These are phyloP conservation scores for Melanaphis sacchari DNA, from an alignment of 1,140 invertebrate genomes.

Conservation along the genomic window DNA sequence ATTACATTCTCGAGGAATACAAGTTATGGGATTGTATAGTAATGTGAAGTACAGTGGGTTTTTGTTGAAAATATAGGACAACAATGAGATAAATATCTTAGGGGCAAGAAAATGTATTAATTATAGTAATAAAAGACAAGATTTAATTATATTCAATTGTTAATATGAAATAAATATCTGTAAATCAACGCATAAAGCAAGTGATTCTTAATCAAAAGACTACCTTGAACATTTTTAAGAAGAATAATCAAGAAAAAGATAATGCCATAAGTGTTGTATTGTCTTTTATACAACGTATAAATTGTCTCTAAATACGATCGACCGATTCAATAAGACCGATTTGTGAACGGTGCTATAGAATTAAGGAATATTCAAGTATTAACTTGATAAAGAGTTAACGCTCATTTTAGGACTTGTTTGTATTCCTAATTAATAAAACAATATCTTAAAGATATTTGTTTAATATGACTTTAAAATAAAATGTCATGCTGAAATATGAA, in stretches of 20 bases:
- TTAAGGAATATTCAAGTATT: neutral
- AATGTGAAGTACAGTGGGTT: neutral
- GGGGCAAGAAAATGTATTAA: neutral
- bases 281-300: neutral
- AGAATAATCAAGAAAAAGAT: too few species aligned
- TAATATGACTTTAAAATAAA: too few species aligned
- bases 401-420: neutral
- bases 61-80: neutral
- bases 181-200: neutral
- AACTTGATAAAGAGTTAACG: neutral
- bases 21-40: too few species aligned
- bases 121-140: neutral
- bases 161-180: neutral
- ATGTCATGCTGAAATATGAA: too few species aligned
- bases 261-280: neutral
- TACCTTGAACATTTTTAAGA: neutral
- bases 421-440: neutral
- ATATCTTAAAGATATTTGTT: too few species aligned
- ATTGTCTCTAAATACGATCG: neutral
- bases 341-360: neutral
- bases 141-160: neutral
- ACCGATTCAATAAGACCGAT: neutral
- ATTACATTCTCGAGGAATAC: too few species aligned
- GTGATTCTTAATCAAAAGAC: neutral
- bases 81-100: neutral